These are phyloP conservation scores for Achlya flavicornis DNA, from an alignment of 2,888 invertebrate species.

Conservation along the genomic window DNA sequence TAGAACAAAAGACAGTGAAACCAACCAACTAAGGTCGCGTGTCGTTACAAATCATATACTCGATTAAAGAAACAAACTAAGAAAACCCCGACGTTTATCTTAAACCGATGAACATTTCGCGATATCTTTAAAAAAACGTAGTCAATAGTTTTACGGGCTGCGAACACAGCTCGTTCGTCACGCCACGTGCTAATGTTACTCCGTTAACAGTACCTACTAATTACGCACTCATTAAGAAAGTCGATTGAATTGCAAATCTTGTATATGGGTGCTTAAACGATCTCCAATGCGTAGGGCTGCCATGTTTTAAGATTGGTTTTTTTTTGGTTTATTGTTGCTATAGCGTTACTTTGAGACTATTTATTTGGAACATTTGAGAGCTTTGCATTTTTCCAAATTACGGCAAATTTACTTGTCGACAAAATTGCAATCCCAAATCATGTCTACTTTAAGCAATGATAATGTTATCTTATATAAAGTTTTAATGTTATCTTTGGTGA, in stretches of 20 bases:
- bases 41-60: not conserved
- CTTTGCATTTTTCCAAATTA: too few relatives aligned
- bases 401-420: too few relatives aligned
- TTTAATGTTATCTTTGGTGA: too few relatives aligned
- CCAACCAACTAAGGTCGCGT: not conserved
- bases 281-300: constrained; percentile 8
- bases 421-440: too few relatives aligned
- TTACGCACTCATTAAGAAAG: constrained; percentile 54
- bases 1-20: too few relatives aligned
- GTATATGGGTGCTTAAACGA: constrained; percentile 18
- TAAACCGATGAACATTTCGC: not conserved
- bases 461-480: too few relatives aligned
- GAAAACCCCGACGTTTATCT: not conserved
- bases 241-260: constrained; percentile 56
- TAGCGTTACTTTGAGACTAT: not conserved
- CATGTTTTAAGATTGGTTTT: not conserved
- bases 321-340: too few relatives aligned
- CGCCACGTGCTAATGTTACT: constrained; percentile 17
- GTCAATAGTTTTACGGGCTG: constrained; percentile 2
- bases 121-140: not conserved
- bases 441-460: too few relatives aligned
- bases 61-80: constrained; percentile 2
- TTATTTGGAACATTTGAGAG: too few relatives aligned
- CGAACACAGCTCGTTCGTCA: constrained; percentile 18
- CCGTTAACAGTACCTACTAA: constrained; percentile 47